Base-by-base conservation (phyloP, 2,797 vertebrate genomes). In the Sarcoramphus papa region DNA sequence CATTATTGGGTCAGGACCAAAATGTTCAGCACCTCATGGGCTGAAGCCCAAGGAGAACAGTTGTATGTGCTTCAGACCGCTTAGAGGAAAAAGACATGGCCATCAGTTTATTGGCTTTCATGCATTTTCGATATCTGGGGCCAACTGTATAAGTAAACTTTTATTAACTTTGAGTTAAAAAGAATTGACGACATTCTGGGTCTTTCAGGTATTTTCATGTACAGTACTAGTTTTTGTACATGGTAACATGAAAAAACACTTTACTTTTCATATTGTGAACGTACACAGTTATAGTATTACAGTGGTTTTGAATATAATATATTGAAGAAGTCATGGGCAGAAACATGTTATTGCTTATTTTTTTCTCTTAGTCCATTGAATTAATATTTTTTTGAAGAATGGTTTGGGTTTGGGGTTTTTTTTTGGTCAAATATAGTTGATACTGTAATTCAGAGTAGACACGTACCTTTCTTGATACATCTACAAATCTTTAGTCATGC, bases 401-500 rank as follows among this genome's bases (percentile, higher is more conserved):
- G 10, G 6, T 59, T 43, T 88, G 8, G 2, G 24, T 59, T 70
- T 2, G 14, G 14, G 57, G 13, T 25, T 50, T 50, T 8, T 76
- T 72, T 79, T 93, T 57, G 33, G 21, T 95, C 37, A 80, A 69
- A 20, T 72, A 19, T 45, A 45, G 33, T 37, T 89, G 54, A 60
- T 87, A 25, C 18, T 90, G 0, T 59, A 48, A 30, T 85, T 92
- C 27, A 65, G 69, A 69, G 30, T 33, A 90, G 85, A 59, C 80
- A 75, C 4, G 1, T 90, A 80, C 79, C 64, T 90, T 90, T 96
- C 78, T 86, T 84, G 57, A 75, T 88, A 90, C 18, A 92, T 90
- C 75, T 85, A 93, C n/a, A 92, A 53, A 51, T 87, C 73, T 95
- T 95, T 83, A 93, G 69, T 97, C 86, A 94, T 77, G 70, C 27